Conservation (phyloP, 2,888 invertebrate species). For the Drosophila fulvimacula region DNA sequence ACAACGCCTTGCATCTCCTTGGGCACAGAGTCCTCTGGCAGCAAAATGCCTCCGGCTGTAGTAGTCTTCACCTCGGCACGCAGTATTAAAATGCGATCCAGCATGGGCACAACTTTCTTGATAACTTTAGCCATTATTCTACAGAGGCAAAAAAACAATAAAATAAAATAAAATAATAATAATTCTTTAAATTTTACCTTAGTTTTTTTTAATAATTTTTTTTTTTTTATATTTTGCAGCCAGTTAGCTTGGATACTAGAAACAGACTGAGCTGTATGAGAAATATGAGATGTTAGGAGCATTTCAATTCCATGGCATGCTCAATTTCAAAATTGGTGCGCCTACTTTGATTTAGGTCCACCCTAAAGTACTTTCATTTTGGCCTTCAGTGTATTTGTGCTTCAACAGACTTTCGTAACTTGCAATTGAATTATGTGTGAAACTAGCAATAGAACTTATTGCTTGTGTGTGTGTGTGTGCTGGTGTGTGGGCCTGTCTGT, state of each 20-base stretch:
- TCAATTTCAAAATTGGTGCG: constrained; percentile 10
- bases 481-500: neutral
- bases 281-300: neutral
- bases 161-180: no score
- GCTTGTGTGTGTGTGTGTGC: neutral
- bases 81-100: constrained; percentile 97
- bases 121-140: constrained; percentile 70
- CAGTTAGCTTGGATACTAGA: constrained; percentile 12
- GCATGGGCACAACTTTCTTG: constrained; percentile 92
- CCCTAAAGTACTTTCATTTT: constrained; percentile 26
- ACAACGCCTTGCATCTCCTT: constrained; percentile 97
- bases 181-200: neutral
- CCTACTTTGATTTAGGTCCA: constrained; percentile 45
- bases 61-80: constrained; percentile 94
- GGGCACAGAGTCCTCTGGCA: constrained; percentile 97
- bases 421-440: neutral
- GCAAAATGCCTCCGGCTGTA: constrained; percentile 97
- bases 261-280: constrained; percentile 31
- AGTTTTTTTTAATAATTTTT: constrained; percentile 1
- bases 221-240: constrained; percentile 21
- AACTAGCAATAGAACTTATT: neutral
- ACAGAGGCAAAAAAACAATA: neutral
- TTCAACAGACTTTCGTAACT: neutral
- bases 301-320: constrained; percentile 5
- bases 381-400: neutral